phyloP scores from a whole-genome alignment of 1,140 invertebrate genomes.

The Brachionus rubens region DNA sequence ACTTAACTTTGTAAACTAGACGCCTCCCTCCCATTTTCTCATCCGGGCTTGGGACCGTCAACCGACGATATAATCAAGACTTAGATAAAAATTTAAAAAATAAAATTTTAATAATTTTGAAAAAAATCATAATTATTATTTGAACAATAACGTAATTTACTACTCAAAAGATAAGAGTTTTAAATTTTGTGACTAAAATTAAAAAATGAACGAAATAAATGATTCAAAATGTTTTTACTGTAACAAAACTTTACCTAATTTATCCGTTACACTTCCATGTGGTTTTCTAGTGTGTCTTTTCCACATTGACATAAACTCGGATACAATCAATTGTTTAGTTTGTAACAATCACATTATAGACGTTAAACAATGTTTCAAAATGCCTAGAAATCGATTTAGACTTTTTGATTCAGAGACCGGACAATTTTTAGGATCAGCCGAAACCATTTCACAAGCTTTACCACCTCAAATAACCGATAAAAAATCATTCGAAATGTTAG shows the following conservation, averaged over 20 bases:
- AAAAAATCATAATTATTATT: too few species aligned
- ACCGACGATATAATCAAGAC: too few species aligned
- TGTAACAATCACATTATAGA: slow-evolving; percentile 12
- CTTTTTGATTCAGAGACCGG: background rate
- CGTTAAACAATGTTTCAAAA: background rate
- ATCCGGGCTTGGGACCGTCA: too few species aligned
- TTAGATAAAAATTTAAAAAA: too few species aligned
- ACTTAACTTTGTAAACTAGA: too few species aligned
- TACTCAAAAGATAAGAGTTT: too few species aligned
- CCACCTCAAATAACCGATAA: background rate
- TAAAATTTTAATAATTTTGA: too few species aligned
- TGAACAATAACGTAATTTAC: too few species aligned
- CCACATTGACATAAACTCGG: background rate
- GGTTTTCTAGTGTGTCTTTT: background rate
- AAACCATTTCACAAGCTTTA: too few species aligned
- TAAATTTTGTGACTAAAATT: too few species aligned
- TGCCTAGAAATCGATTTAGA: background rate
- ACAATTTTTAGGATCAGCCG: background rate
- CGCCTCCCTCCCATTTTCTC: too few species aligned
- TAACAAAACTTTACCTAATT: background rate
- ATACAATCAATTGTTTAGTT: background rate
- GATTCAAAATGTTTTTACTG: background rate
- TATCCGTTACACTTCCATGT: slow-evolving; percentile 4
- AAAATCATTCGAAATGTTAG: background rate
- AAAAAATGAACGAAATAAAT: background rate